Base-by-base conservation (phyloP, 2,888 invertebrate species). In the Brenthis hecate region DNA sequence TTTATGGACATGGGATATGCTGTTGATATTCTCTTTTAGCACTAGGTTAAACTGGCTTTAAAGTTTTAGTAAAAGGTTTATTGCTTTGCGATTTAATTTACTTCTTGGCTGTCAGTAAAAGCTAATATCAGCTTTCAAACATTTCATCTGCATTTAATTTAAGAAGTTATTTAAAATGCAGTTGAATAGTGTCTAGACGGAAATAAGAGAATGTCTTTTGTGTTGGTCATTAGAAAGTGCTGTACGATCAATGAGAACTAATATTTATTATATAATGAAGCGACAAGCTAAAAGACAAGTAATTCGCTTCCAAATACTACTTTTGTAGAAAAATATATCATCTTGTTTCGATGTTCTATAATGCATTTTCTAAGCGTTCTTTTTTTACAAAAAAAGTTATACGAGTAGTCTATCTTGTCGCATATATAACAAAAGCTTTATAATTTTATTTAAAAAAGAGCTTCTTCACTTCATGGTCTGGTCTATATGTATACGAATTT, bases 221-320 rank as follows among this genome's bases (percentile, higher is more conserved):
- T 48, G 32, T 28, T 19, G 61, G 55, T 36, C 60, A 60, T 66
- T 60, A 66, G 66, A 66, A 66, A 55, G 66, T 56, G 54, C 56
- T 23, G 50, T 11, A 32, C 56, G 32, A 56, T 56, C 62, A 62
- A 51, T 62, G 19, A 62, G 53, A 14, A 36, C 54, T 62, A 54
- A 62, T 62, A 54, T 62, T 43, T 62, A 5, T 62, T 62, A 62
- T 23, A 23, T 62, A 62, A 62, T n/a, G 6, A 43, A 53, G 3
- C 36, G 62, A 54, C 36, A 36, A n/a, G 32, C 28, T 60, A 28
- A 60, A 50, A n/a, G 48, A 19, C 28, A n/a, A 58, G 28, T 28
- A 13, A 50, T 50, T 50, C 28, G 5, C 13, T 50, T 28, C 6
- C 13, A 57, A 57, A 57, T 8, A 50, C 11, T 58, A 23, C 0